Evolutionary conservation across 2,113 vertebrate genomes (phyloP).

Genomic region (Amphiprion percula): DNA sequence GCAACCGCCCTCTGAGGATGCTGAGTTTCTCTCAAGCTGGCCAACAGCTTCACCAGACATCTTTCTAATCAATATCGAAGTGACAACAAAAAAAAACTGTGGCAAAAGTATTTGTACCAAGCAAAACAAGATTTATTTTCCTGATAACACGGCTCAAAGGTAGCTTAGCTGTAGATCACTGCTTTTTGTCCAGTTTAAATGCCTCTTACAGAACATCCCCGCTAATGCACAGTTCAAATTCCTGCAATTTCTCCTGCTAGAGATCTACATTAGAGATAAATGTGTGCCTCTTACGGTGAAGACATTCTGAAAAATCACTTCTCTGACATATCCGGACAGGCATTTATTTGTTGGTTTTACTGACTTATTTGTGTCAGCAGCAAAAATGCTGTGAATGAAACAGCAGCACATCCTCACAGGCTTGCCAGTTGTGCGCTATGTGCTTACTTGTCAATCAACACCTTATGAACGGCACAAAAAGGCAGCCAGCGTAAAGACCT

Average conservation of each 20-base stretch:
- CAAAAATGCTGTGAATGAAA: slow-evolving; percentile 37
- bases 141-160: slow-evolving; percentile 28
- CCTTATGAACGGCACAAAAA: slow-evolving; percentile 46
- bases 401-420: slow-evolving; percentile 33
- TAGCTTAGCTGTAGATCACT: slow-evolving; percentile 39
- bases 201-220: slow-evolving; percentile 26
- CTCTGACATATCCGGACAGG: slow-evolving; percentile 30
- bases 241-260: background rate
- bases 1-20: slow-evolving; percentile 9
- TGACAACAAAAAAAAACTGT: slow-evolving; percentile 43
- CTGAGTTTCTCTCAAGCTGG: slow-evolving; percentile 35
- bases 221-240: slow-evolving; percentile 18
- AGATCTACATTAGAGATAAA: slow-evolving; percentile 26
- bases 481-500: slow-evolving; percentile 30
- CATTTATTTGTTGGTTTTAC: slow-evolving; percentile 40
- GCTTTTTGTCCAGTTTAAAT: slow-evolving; percentile 38
- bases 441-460: slow-evolving; percentile 61
- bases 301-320: slow-evolving; percentile 31
- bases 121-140: slow-evolving; percentile 31
- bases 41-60: slow-evolving; percentile 42
- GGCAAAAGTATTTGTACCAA: slow-evolving; percentile 9
- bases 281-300: background rate
- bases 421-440: slow-evolving; percentile 44
- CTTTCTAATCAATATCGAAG: slow-evolving; percentile 60
- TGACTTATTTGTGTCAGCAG: slow-evolving; percentile 47